Evolutionary conservation across 2,113 vertebrate species (phyloP), one percentile per base, ranked within the genome.

Genomic region (Myotis davidii): DNA sequence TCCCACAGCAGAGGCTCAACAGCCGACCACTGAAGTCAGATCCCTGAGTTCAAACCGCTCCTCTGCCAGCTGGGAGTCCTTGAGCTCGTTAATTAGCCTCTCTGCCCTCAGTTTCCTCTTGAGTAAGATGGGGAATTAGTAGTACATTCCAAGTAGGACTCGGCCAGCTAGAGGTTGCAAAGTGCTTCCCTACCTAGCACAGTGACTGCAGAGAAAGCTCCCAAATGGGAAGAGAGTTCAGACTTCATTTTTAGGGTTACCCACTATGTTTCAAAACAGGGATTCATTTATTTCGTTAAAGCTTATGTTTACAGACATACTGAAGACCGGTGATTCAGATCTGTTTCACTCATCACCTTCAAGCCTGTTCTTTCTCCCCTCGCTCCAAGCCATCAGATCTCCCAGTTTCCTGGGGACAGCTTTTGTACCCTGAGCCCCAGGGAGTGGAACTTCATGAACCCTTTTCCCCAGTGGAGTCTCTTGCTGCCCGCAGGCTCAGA

Each of bases 271-370:
- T 92, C 78, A 83, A 90, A 89, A 34, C 21, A 88, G 85, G 48
- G 82, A 56, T 65, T 83, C 85, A 74, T 69, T 89, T 77, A 74
- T 70, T 84, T 90, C 65, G 84, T 78, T 25, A 73, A 78, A 93
- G 42, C 78, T 95, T 94, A 91, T 79, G 93, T 95, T 96, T 92
- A 73, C 56, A 92, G 65, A 13, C 23, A 23, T 77, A 59, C 76
- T 96, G 90, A 92, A 91, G 70, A 34, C 45, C 8, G 34, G 32
- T 69, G 74, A 27, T 64, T 93, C 84, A 87, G 72, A 59, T 37
- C 72, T 34, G 23, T 61, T 67, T 88, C 65, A 18, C 48, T 87
- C 84, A 77, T 59, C 59, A 67, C 37, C 73, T 88, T 82, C 87
- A 65, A 70, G 48, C n/a, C 37, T 72, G 37, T 45, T 37, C 42